Evolutionary conservation across 2,888 invertebrate genomes (phyloP).

Genomic region (Sphaeridia pumilis): DNA sequence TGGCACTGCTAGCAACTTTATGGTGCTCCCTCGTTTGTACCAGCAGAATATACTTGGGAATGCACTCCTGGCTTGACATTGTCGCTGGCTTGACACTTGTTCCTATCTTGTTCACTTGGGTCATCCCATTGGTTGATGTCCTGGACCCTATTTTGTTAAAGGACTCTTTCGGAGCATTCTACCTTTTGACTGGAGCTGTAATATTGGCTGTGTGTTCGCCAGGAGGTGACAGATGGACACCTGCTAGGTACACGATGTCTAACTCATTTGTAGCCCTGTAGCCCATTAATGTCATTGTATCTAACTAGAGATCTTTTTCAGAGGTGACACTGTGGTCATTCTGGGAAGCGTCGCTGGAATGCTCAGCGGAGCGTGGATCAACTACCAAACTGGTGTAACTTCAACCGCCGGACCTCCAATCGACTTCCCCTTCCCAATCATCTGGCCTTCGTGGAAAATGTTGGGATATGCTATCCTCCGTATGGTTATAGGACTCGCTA

Average conservation of each 20-base stretch:
- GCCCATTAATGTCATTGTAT: background rate
- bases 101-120: constrained; percentile 52
- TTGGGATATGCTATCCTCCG: constrained; percentile 53
- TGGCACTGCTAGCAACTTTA: constrained; percentile 40
- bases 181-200: constrained; percentile 48
- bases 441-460: constrained; percentile 67
- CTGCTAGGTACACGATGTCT: constrained; percentile 56
- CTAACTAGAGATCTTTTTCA: constrained; percentile 38
- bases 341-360: constrained; percentile 70
- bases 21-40: constrained; percentile 66
- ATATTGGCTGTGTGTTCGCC: constrained; percentile 55
- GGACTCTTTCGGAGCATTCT: constrained; percentile 42
- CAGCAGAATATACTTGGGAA: constrained; percentile 80
- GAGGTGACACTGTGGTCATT: constrained; percentile 82
- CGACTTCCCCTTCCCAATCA: constrained; percentile 60
- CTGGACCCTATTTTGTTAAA: constrained; percentile 57
- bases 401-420: constrained; percentile 45
- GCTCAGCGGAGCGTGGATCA: constrained; percentile 68
- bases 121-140: constrained; percentile 62
- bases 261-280: too few relatives aligned
- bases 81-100: constrained; percentile 64
- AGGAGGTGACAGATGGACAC: constrained; percentile 73
- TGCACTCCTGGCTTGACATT: constrained; percentile 85
- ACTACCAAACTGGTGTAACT: constrained; percentile 61
- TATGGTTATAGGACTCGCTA: constrained; percentile 61